A percentile compares a stretch with the other conserved stretches of the same genome.
Conservation (phyloP, 1,140 invertebrate genomes). For the Paracyclopina nana region DNA sequence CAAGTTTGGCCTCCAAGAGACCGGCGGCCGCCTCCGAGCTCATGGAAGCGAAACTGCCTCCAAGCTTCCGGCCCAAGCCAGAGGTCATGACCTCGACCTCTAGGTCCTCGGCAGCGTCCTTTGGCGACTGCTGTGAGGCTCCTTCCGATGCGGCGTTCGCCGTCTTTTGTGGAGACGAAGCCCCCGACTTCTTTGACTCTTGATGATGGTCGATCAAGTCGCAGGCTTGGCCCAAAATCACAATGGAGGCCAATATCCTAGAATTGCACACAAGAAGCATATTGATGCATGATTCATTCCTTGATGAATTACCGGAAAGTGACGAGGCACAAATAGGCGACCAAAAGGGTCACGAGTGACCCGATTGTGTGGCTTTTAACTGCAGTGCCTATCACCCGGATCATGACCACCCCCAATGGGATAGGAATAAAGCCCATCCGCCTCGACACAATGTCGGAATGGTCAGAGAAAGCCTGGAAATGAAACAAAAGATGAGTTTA, state of each 20-base stretch:
- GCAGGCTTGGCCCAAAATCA: background rate
- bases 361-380: slow-evolving; percentile 36
- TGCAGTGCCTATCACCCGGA: slow-evolving; percentile 53
- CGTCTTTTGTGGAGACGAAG: background rate
- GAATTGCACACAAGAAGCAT: background rate
- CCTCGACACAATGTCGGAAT: slow-evolving; percentile 81
- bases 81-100: too few species aligned
- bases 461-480: slow-evolving; percentile 76
- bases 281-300: background rate
- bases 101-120: too few species aligned
- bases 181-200: background rate
- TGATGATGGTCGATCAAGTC: slow-evolving; percentile 1
- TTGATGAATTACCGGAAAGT: slow-evolving; percentile 36
- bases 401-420: slow-evolving; percentile 73
- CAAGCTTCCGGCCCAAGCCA: too few species aligned
- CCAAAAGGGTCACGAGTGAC: slow-evolving; percentile 41
- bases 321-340: slow-evolving; percentile 58
- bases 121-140: too few species aligned
- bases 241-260: slow-evolving; percentile 1
- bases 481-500: slow-evolving; percentile 13
- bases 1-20: too few species aligned
- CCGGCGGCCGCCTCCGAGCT: too few species aligned
- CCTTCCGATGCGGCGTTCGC: background rate
- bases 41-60: too few species aligned
- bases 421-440: slow-evolving; percentile 95